phyloP scores from a whole-genome alignment of 2,888 invertebrate genomes.

The Drosophila algonquin region DNA sequence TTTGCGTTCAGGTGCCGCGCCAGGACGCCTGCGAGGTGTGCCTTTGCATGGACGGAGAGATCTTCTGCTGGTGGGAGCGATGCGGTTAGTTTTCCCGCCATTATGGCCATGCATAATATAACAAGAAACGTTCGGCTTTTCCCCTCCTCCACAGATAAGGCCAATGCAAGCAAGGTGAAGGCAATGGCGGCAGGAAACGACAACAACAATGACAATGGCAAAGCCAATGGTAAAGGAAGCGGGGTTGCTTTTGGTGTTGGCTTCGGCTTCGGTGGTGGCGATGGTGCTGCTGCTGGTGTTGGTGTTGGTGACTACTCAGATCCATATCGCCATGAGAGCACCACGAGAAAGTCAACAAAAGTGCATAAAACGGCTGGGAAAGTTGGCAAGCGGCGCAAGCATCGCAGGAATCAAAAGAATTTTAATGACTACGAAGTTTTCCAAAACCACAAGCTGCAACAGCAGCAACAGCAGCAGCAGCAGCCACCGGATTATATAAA shows the following conservation, averaged over 20 bases:
- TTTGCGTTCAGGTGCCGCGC: conserved; percentile 85
- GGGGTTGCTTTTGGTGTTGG: conserved; percentile 1
- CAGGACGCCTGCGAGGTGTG: conserved; percentile 87
- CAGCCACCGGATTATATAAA: conserved; percentile 63
- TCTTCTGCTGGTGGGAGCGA: conserved; percentile 89
- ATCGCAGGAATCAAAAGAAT: conserved; percentile 76
- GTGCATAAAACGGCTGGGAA: conserved; percentile 66
- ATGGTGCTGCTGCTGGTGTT: neutral
- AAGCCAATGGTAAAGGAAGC: neutral
- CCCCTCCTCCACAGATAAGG: conserved; percentile 62
- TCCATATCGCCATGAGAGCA: conserved; percentile 75
- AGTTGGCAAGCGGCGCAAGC: conserved; percentile 71
- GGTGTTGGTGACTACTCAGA: conserved; percentile 68
- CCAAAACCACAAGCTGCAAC: conserved; percentile 61
- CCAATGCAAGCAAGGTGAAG: conserved; percentile 47
- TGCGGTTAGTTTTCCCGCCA: conserved; percentile 84
- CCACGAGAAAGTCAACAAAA: conserved; percentile 73
- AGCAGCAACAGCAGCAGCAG: conserved; percentile 17
- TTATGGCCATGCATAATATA: conserved; percentile 48
- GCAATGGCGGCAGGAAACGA: conserved; percentile 24
- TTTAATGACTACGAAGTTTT: conserved; percentile 76
- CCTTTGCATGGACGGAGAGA: conserved; percentile 87
- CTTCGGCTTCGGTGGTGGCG: neutral
- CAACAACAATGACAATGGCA: conserved; percentile 4
- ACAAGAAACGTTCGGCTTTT: conserved; percentile 54